Conservation (phyloP, 1,140 invertebrate species). For the Agraylea sexmaculata region DNA sequence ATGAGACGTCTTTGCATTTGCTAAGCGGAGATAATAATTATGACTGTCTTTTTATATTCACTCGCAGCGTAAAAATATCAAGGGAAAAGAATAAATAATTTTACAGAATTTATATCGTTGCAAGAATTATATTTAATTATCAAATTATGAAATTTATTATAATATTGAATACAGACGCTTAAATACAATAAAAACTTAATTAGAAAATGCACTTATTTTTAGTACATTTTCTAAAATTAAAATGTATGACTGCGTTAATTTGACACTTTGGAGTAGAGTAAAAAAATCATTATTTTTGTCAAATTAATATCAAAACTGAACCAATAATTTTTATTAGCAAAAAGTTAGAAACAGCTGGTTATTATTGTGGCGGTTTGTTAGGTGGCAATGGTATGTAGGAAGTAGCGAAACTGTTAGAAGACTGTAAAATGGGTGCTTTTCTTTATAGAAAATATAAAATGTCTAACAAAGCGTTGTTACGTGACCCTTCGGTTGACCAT, state of each 20-base stretch:
- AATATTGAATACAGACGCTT: constrained; percentile 12
- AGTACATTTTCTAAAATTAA: constrained; percentile 8
- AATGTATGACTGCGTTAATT: background rate
- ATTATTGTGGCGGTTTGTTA: background rate
- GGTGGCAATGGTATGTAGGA: background rate
- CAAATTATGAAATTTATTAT: constrained; percentile 14
- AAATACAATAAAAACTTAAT: too few species aligned
- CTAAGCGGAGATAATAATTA: too few species aligned
- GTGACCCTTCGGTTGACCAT: constrained; percentile 22
- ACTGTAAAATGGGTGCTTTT: too few species aligned
- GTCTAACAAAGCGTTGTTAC: constrained; percentile 22
- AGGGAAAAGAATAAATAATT: background rate
- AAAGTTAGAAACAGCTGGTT: background rate
- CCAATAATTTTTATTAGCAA: constrained; percentile 1
- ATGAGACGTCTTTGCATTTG: too few species aligned
- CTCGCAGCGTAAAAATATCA: too few species aligned
- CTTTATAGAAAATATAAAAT: constrained; percentile 22
- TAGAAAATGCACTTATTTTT: too few species aligned
- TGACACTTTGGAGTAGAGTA: background rate
- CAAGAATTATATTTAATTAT: constrained; percentile 9
- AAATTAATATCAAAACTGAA: background rate
- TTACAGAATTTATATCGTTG: constrained; percentile 12
- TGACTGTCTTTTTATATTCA: too few species aligned
- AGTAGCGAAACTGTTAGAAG: constrained; percentile 8
- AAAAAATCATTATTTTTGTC: background rate